A percentile compares a stretch with the other conserved stretches of the same genome.
These are phyloP conservation scores for Lucilia sericata DNA, from an alignment of 1,140 invertebrate species.

Conservation along the genomic window DNA sequence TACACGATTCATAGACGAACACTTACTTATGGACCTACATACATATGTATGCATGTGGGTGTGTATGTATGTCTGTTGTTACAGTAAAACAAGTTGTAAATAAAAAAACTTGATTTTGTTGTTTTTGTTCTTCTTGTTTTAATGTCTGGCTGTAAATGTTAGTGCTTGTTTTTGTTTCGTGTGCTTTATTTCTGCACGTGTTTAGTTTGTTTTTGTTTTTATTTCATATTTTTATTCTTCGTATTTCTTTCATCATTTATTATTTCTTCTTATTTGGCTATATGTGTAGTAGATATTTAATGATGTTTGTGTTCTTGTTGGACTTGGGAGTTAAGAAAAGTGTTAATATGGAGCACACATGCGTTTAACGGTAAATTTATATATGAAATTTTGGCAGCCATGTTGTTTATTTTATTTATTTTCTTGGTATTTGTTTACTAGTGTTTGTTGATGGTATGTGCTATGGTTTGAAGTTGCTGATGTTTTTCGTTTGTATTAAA, in stretches of 20 bases:
- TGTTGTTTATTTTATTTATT: background rate
- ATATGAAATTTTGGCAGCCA: constrained; percentile 55
- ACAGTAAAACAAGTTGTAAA: background rate
- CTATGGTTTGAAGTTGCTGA: background rate
- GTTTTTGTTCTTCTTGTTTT: background rate
- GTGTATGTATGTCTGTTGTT: background rate
- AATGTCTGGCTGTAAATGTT: background rate
- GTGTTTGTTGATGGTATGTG: background rate
- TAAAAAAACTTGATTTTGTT: background rate
- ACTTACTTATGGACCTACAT: background rate
- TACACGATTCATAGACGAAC: background rate
- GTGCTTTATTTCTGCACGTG: background rate
- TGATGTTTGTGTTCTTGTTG: constrained; percentile 40
- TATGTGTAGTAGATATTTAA: background rate
- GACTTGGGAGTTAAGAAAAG: constrained; percentile 61
- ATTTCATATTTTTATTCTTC: background rate
- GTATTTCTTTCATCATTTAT: background rate
- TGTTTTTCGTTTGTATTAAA: background rate
- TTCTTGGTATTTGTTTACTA: background rate
- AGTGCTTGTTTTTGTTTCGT: background rate
- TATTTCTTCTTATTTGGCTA: background rate
- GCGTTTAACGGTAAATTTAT: constrained; percentile 46
- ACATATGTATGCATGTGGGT: constrained; percentile 45
- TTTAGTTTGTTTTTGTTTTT: constrained; percentile 23
- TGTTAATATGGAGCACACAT: constrained; percentile 66